Evolutionary conservation across 2,113 vertebrate genomes (phyloP).

Genomic region (Nipponia nippon): DNA sequence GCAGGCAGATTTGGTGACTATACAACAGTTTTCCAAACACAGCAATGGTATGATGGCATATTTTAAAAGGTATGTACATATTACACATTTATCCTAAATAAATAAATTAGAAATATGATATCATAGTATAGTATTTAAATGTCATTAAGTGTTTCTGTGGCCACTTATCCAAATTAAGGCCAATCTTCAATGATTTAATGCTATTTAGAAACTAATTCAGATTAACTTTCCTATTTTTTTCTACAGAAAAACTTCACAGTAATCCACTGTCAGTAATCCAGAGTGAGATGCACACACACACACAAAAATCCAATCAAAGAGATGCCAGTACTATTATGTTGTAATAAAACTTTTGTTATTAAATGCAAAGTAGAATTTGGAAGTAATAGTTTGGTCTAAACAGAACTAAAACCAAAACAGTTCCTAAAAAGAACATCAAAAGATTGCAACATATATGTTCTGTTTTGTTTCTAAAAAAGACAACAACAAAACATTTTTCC

Average conservation of each 20-base stretch:
- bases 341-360: neutral
- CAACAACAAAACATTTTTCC: neutral
- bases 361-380: neutral
- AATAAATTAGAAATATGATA: neutral
- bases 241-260: neutral
- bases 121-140: neutral
- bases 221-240: neutral
- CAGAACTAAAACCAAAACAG: neutral
- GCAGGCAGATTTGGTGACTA: too few species aligned
- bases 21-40: neutral
- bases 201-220: neutral
- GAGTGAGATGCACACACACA: neutral
- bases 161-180: neutral
- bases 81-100: neutral
- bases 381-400: neutral
- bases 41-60: neutral
- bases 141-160: neutral
- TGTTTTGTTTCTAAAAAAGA: neutral
- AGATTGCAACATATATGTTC: fast-evolving
- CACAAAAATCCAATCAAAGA: neutral
- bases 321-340: neutral
- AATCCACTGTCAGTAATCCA: neutral
- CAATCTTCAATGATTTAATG: neutral
- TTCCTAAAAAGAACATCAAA: neutral
- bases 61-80: neutral